These are phyloP conservation scores for Machimus atricapillus DNA, from an alignment of 2,888 invertebrate genomes.

Conservation along the genomic window DNA sequence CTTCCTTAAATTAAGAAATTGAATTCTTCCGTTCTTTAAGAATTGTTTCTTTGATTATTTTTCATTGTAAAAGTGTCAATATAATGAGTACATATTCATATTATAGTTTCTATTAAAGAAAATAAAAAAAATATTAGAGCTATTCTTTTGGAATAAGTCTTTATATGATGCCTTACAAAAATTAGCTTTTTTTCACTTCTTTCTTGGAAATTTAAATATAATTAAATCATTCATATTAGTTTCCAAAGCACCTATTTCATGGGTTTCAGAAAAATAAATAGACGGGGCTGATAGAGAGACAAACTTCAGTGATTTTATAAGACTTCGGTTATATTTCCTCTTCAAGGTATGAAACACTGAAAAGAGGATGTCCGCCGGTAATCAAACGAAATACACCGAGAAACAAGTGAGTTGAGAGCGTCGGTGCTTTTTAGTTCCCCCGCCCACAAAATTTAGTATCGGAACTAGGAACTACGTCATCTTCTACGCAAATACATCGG, in stretches of 20 bases:
- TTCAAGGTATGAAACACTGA: neutral
- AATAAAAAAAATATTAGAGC: too few species aligned
- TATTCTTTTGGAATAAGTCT: too few species aligned
- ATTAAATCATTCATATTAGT: neutral
- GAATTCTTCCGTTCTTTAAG: too few species aligned
- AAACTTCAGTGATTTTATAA: neutral
- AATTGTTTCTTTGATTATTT: too few species aligned
- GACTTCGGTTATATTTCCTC: neutral
- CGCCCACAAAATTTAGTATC: neutral
- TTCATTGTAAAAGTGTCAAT: too few species aligned
- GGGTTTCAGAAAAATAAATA: neutral
- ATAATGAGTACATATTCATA: too few species aligned
- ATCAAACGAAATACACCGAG: neutral
- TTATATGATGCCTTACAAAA: too few species aligned
- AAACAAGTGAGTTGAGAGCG: neutral
- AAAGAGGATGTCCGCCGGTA: neutral
- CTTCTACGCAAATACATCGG: neutral
- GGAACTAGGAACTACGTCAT: conserved; percentile 7
- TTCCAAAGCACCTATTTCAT: neutral
- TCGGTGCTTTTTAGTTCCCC: neutral
- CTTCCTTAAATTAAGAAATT: too few species aligned
- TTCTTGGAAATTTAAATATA: too few species aligned
- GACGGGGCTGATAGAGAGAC: neutral
- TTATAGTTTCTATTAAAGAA: too few species aligned
- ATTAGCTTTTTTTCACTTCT: too few species aligned